Percentiles rank a stretch among this genome's conserved stretches.
These are phyloP conservation scores for Enteromius thamalakanensis DNA, from an alignment of 2,797 vertebrate genomes.

Conservation along the genomic window DNA sequence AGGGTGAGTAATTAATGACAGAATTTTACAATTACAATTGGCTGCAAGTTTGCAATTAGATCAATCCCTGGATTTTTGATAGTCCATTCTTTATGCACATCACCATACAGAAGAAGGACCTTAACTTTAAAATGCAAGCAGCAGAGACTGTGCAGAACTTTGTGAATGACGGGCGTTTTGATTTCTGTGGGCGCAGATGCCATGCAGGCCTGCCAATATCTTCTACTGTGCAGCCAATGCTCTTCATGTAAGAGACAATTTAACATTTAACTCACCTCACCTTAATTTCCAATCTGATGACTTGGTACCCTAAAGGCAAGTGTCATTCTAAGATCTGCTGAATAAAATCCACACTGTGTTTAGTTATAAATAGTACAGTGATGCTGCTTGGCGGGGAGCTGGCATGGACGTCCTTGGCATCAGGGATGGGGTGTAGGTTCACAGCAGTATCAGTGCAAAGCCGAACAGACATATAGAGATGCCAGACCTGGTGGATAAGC, in stretches of 20 bases:
- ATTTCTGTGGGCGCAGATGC: background rate
- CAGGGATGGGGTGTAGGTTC: constrained; percentile 27
- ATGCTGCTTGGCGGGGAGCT: constrained; percentile 41
- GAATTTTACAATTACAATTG: background rate
- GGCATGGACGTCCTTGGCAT: constrained; percentile 41
- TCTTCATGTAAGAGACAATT: background rate
- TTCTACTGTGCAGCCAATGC: background rate
- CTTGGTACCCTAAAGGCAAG: background rate
- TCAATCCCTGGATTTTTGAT: no score
- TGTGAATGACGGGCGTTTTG: background rate
- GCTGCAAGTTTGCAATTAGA: background rate
- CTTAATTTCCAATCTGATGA: background rate
- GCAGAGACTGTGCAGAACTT: background rate
- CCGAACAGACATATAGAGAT: constrained; percentile 48
- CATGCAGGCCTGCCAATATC: background rate
- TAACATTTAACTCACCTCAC: background rate
- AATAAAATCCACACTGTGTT: constrained; percentile 26
- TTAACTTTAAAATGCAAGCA: background rate
- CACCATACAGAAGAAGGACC: background rate
- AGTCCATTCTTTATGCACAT: background rate
- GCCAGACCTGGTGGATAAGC: constrained; percentile 38
- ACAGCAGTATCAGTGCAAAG: constrained; percentile 31
- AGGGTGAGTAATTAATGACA: no score
- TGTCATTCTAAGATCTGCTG: constrained; percentile 11
- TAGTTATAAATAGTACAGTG: constrained; percentile 43